Evolutionary conservation across 2,113 vertebrate genomes (phyloP).

Genomic region (Mugil cephalus): DNA sequence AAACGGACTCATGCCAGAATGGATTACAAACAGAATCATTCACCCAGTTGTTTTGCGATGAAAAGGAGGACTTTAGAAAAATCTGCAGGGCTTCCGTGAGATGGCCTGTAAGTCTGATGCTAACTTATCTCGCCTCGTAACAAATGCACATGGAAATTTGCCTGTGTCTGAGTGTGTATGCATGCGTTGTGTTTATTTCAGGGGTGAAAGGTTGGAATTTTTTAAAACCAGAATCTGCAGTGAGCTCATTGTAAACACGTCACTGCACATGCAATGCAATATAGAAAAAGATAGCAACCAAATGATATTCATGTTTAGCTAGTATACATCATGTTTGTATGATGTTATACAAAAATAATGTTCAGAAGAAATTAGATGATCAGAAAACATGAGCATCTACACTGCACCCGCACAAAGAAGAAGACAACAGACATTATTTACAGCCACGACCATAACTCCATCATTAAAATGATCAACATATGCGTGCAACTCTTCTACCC

Average conservation of each 20-base stretch:
- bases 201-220: not conserved
- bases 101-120: conserved; percentile 26
- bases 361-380: too few species aligned
- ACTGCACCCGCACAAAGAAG: too few species aligned
- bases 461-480: not conserved
- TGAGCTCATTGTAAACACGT: too few species aligned
- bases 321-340: too few species aligned
- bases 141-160: not conserved
- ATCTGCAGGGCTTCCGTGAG: conserved; percentile 10
- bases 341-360: too few species aligned
- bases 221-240: too few species aligned
- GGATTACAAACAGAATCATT: conserved; percentile 15
- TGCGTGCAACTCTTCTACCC: not conserved
- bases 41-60: conserved; percentile 9
- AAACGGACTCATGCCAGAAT: conserved; percentile 7
- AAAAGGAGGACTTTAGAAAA: not conserved
- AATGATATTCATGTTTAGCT: too few species aligned
- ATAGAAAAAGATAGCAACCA: too few species aligned
- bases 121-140: not conserved
- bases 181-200: not conserved
- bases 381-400: not conserved
- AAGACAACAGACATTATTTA: too few species aligned
- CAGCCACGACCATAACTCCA: not conserved
- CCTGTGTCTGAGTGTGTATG: not conserved
- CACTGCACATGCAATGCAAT: too few species aligned